phyloP scores from a whole-genome alignment of 2,888 invertebrate species.

The Drosophila multiciliata region DNA sequence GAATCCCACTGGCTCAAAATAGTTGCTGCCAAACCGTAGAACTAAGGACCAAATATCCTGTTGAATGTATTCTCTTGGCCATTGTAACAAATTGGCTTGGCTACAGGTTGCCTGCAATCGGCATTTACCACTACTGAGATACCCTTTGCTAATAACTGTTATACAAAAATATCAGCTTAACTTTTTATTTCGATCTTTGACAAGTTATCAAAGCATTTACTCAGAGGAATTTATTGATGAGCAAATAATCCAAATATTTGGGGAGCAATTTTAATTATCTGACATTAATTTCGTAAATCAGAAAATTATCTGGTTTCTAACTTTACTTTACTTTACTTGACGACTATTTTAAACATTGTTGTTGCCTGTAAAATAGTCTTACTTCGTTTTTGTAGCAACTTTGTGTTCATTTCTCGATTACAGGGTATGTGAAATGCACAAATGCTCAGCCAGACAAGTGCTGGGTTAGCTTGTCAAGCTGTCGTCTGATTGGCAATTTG shows the following conservation, averaged over 20 bases:
- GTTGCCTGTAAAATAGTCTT: not conserved
- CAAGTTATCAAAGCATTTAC: not conserved
- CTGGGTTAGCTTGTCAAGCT: conserved; percentile 48
- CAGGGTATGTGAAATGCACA: conserved; percentile 35
- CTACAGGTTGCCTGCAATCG: not conserved
- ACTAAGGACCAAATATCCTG: conserved; percentile 3
- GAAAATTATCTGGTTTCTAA: not conserved
- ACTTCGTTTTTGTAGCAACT: not conserved
- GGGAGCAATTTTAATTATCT: not conserved
- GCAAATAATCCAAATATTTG: not conserved
- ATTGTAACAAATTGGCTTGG: conserved; percentile 17
- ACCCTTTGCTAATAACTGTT: conserved; percentile 5
- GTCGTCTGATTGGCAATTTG: conserved; percentile 42
- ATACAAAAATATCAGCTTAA: not conserved
- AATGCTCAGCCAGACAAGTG: conserved; percentile 7
- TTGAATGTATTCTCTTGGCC: conserved; percentile 20
- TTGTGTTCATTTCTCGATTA: not conserved
- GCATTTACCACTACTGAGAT: not conserved
- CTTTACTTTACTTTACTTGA: not conserved
- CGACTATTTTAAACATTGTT: not conserved
- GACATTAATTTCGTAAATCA: not conserved
- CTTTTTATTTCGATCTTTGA: not conserved
- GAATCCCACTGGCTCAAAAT: conserved; percentile 21
- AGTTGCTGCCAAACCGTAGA: not conserved
- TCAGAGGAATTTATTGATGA: not conserved